Percentiles rank a stretch among this genome's conserved stretches.
These are phyloP conservation scores for Macaria liturata DNA, from an alignment of 2,888 invertebrate species.

Conservation along the genomic window DNA sequence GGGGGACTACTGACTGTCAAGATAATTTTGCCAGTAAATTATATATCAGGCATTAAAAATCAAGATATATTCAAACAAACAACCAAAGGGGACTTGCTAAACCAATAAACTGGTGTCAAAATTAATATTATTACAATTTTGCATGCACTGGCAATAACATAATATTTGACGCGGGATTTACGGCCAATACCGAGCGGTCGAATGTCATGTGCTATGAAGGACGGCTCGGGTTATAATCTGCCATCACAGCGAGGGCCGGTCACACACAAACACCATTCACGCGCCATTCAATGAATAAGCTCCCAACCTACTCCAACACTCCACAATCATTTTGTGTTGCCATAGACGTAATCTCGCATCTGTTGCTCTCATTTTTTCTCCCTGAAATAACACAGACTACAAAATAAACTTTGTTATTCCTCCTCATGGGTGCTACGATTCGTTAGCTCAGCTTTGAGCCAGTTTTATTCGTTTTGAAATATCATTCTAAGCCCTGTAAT, in stretches of 20 bases:
- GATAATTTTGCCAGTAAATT: no score
- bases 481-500: neutral
- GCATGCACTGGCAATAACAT: no score
- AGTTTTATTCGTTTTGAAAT: slow-evolving; percentile 6
- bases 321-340: slow-evolving; percentile 50
- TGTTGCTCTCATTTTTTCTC: slow-evolving; percentile 41
- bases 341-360: slow-evolving; percentile 47
- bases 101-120: no score
- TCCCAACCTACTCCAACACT: slow-evolving; percentile 50
- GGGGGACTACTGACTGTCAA: slow-evolving; percentile 20
- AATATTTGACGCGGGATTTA: slow-evolving; percentile 20
- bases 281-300: slow-evolving; percentile 55
- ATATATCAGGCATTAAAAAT: no score
- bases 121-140: no score
- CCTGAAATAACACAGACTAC: slow-evolving; percentile 24
- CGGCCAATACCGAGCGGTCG: slow-evolving; percentile 41
- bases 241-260: slow-evolving; percentile 47
- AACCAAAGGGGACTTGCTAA: no score
- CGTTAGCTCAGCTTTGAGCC: neutral
- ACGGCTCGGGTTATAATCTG: slow-evolving; percentile 54
- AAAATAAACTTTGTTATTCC: slow-evolving; percentile 15
- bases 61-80: no score
- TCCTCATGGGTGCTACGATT: slow-evolving; percentile 7
- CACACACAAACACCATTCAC: slow-evolving; percentile 50
- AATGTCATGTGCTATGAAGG: slow-evolving; percentile 50